Evolutionary conservation across 2,888 invertebrate species (phyloP).

Genomic region (Myathropa florea): DNA sequence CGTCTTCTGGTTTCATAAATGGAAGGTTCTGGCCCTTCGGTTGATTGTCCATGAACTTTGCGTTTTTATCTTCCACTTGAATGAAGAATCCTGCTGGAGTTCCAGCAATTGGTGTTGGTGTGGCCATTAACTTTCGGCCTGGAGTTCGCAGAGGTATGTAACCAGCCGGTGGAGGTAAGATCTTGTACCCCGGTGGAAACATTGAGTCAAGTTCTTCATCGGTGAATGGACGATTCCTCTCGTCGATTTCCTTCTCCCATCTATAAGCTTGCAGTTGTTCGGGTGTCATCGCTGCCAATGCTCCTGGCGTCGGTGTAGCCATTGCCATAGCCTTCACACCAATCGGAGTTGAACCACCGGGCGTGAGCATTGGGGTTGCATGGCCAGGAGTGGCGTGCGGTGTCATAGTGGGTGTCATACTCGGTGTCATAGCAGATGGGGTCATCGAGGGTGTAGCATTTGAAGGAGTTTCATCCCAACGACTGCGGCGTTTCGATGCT

Average conservation of each 20-base stretch:
- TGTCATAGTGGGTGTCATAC: conserved; percentile 87
- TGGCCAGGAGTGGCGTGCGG: conserved; percentile 89
- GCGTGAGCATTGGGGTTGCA: conserved; percentile 87
- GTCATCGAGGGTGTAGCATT: conserved; percentile 89
- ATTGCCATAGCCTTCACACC: conserved; percentile 98
- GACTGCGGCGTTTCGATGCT: conserved; percentile 95
- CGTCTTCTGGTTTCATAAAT: conserved; percentile 99
- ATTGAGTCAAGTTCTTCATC: conserved; percentile 98
- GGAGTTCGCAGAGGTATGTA: conserved; percentile 99
- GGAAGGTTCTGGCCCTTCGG: conserved; percentile 97
- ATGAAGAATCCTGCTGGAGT: conserved; percentile 97
- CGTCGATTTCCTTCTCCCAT: conserved; percentile 99
- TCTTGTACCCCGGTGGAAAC: conserved; percentile 99
- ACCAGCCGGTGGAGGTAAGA: conserved; percentile 96
- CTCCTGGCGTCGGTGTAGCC: conserved; percentile 98
- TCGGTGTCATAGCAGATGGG: conserved; percentile 85
- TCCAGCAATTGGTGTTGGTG: conserved; percentile 97
- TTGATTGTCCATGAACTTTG: conserved; percentile 95
- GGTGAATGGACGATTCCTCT: conserved; percentile 96
- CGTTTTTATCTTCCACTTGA: conserved; percentile 93
- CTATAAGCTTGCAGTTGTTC: conserved; percentile 99
- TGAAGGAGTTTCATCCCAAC: conserved; percentile 99
- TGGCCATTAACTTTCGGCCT: conserved; percentile 97
- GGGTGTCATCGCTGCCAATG: conserved; percentile 98
- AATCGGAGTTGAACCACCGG: conserved; percentile 92